A percentile compares a stretch with the other conserved stretches of the same genome.
Evolutionary conservation across 2,888 invertebrate species (phyloP).

Genomic region (Corythucha ciliata): DNA sequence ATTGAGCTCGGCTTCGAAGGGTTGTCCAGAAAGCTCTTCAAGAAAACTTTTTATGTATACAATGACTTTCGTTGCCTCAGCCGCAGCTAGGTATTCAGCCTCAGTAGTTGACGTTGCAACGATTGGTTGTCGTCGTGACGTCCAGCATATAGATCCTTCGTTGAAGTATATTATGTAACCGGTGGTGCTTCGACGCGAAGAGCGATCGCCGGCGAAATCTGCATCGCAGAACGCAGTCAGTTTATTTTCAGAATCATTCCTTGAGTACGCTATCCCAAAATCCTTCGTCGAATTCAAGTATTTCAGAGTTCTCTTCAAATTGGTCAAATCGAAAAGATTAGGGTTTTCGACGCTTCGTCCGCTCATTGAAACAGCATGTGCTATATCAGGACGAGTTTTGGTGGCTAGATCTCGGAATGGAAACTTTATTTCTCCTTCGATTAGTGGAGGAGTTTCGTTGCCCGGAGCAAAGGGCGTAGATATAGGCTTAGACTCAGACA

Average conservation of each 20-base stretch:
- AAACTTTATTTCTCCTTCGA: too few relatives aligned
- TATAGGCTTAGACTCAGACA: too few relatives aligned
- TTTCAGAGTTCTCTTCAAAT: conserved; percentile 10
- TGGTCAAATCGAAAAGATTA: neutral
- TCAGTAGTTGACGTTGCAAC: conserved; percentile 23
- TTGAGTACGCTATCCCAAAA: neutral
- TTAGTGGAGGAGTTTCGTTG: too few relatives aligned
- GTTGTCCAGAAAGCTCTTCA: conserved; percentile 31
- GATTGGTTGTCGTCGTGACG: conserved; percentile 20
- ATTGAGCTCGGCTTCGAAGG: conserved; percentile 31
- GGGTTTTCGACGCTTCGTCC: neutral
- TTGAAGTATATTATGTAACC: conserved; percentile 31
- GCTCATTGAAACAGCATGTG: neutral
- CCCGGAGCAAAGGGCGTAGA: too few relatives aligned
- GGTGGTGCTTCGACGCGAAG: conserved; percentile 37
- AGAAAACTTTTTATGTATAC: conserved; percentile 38
- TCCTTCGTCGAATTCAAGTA: neutral
- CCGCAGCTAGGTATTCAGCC: conserved; percentile 28
- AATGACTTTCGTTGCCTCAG: conserved; percentile 27
- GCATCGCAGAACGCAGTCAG: conserved; percentile 38
- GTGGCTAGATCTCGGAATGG: too few relatives aligned
- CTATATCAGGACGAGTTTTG: neutral
- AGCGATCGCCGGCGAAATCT: conserved; percentile 38
- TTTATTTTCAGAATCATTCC: neutral
- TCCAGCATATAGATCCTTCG: conserved; percentile 24